phyloP scores from a whole-genome alignment of 2,113 vertebrate genomes.

The Romanogobio albipinnatus region DNA sequence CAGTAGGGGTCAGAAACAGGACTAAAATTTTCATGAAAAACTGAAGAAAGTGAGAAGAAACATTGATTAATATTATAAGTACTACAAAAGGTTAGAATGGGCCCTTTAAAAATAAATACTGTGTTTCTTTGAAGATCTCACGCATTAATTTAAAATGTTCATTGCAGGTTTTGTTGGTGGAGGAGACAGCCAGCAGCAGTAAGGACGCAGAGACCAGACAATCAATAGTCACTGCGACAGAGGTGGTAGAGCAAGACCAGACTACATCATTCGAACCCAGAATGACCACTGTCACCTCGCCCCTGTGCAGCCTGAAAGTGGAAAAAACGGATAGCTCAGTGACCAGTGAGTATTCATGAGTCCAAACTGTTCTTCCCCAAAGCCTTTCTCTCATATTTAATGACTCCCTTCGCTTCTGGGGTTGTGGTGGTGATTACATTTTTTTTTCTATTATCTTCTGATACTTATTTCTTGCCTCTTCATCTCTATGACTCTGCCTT shows the following conservation, averaged over 20 bases:
- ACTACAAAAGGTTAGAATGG: neutral
- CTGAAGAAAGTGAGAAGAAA: neutral
- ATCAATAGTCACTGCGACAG: slow-evolving; percentile 33
- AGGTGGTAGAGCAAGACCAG: slow-evolving; percentile 34
- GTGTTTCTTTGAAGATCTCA: neutral
- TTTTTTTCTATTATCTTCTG: neutral
- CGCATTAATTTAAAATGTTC: neutral
- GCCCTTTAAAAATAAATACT: neutral
- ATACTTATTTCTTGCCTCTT: neutral
- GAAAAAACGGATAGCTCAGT: slow-evolving; percentile 65
- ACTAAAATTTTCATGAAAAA: too few species aligned
- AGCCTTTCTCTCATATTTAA: neutral
- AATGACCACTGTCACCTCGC: slow-evolving; percentile 57
- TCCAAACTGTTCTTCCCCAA: neutral
- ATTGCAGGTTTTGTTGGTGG: slow-evolving; percentile 63
- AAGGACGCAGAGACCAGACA: slow-evolving; percentile 58
- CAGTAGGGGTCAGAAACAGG: too few species aligned
- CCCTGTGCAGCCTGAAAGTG: slow-evolving; percentile 59
- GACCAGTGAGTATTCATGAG: slow-evolving; percentile 71
- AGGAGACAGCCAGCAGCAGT: slow-evolving; percentile 57
- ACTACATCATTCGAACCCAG: slow-evolving; percentile 53
- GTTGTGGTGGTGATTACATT: neutral
- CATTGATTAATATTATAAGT: neutral
- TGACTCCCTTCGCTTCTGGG: neutral
- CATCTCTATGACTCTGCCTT: neutral